Conservation (phyloP, 2,797 vertebrate genomes). For the Xiphophorus birchmanni region DNA sequence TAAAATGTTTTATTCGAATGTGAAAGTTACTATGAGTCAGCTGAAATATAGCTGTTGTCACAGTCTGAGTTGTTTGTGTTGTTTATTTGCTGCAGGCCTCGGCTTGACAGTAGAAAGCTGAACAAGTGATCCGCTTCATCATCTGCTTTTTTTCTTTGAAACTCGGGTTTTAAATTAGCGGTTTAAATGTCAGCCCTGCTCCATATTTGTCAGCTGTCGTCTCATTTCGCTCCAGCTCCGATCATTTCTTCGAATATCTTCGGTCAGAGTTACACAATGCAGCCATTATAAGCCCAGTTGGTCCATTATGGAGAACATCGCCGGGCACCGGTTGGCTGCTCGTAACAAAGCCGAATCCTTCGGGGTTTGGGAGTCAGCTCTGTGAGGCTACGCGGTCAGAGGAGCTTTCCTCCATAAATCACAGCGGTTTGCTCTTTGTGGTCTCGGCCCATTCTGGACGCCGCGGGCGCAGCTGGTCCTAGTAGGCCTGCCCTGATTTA, state of each 20-base stretch:
- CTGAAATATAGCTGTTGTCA: not conserved
- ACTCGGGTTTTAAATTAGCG: not conserved
- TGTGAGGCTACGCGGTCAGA: constrained; percentile 4
- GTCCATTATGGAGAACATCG: constrained; percentile 12
- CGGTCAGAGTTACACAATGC: not conserved
- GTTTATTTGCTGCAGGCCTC: not conserved
- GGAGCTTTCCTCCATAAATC: constrained; percentile 43
- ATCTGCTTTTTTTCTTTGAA: not conserved
- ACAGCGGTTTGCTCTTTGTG: constrained; percentile 37
- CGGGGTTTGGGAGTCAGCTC: not conserved
- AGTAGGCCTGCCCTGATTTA: constrained; percentile 48
- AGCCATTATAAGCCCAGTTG: not conserved
- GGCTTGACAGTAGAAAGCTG: not conserved
- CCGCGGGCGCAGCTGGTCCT: constrained; percentile 46
- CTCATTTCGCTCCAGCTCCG: not conserved
- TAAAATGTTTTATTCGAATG: not conserved
- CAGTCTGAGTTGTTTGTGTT: not conserved
- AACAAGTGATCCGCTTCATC: not conserved
- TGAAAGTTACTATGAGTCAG: not conserved
- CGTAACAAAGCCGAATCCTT: constrained; percentile 14
- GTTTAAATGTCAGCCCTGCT: not conserved
- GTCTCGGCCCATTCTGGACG: constrained; percentile 31
- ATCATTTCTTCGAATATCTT: not conserved
- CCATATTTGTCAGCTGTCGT: not conserved
- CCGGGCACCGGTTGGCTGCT: not conserved